These are phyloP conservation scores for Solen grandis DNA, from an alignment of 1,140 invertebrate genomes.

Conservation along the genomic window DNA sequence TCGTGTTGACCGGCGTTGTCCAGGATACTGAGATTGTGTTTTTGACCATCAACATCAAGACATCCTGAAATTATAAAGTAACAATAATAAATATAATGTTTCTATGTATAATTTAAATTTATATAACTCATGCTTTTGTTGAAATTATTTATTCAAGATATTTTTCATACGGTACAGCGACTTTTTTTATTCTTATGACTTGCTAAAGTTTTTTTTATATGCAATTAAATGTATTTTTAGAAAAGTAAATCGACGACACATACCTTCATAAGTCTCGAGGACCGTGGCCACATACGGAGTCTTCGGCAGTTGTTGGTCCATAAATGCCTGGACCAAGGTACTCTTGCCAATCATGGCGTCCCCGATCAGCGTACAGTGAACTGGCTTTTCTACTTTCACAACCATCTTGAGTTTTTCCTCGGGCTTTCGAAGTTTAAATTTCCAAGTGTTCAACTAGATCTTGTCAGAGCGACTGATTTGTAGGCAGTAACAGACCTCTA, in stretches of 20 bases:
- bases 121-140: too few species aligned
- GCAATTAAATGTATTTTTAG: too few species aligned
- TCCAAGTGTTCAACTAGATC: too few species aligned
- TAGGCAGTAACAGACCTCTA: too few species aligned
- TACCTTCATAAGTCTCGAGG: not conserved
- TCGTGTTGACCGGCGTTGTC: slow-evolving; percentile 55
- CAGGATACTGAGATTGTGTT: slow-evolving; percentile 48
- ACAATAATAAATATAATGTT: too few species aligned
- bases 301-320: slow-evolving; percentile 44
- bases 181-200: too few species aligned
- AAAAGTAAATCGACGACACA: not conserved
- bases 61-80: slow-evolving; percentile 53
- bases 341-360: slow-evolving; percentile 57
- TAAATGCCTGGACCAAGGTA: slow-evolving; percentile 43
- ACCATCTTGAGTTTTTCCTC: slow-evolving; percentile 40
- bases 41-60: slow-evolving; percentile 40
- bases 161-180: too few species aligned
- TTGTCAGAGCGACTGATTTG: too few species aligned
- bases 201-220: too few species aligned
- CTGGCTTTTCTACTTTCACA: slow-evolving; percentile 49
- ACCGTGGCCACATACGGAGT: slow-evolving; percentile 48
- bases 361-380: slow-evolving; percentile 43
- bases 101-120: too few species aligned
- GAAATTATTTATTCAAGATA: too few species aligned
- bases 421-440: too few species aligned